These are phyloP conservation scores for Eufriesea mexicana DNA, from an alignment of 1,140 invertebrate species.

Conservation along the genomic window DNA sequence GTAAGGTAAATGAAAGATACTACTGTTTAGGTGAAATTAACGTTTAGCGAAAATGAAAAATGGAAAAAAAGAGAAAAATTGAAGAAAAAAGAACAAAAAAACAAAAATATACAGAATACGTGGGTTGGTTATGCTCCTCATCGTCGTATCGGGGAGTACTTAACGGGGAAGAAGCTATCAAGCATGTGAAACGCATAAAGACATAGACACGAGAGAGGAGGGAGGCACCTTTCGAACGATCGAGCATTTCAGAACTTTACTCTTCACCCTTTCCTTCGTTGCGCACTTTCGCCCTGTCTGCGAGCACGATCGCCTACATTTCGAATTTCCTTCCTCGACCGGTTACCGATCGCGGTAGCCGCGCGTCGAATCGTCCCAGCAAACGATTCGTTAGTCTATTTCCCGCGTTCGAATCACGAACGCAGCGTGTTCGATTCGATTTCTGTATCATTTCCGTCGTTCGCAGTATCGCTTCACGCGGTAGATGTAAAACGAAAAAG, in stretches of 20 bases:
- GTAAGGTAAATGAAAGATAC: conserved; percentile 65
- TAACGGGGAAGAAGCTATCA: conserved; percentile 1
- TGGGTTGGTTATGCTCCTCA: conserved; percentile 48
- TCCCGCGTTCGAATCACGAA: not conserved
- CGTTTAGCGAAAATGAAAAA: conserved; percentile 33
- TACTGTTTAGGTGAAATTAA: conserved; percentile 62
- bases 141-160: conserved; percentile 31
- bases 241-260: conserved; percentile 49
- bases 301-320: no score
- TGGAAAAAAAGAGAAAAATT: not conserved
- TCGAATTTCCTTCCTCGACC: not conserved
- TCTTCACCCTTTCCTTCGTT: conserved; percentile 37
- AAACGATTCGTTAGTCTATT: no score
- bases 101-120: not conserved
- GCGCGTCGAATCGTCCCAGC: not conserved
- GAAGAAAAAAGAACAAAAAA: not conserved
- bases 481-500: not conserved
- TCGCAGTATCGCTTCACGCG: not conserved
- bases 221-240: conserved; percentile 57
- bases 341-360: not conserved
- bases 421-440: not conserved
- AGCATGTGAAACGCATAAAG: conserved; percentile 42
- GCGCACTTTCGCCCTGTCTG: not conserved
- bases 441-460: not conserved
- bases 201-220: conserved; percentile 62